Evolutionary conservation across 2,888 invertebrate species (phyloP).

Genomic region (Macaria liturata): DNA sequence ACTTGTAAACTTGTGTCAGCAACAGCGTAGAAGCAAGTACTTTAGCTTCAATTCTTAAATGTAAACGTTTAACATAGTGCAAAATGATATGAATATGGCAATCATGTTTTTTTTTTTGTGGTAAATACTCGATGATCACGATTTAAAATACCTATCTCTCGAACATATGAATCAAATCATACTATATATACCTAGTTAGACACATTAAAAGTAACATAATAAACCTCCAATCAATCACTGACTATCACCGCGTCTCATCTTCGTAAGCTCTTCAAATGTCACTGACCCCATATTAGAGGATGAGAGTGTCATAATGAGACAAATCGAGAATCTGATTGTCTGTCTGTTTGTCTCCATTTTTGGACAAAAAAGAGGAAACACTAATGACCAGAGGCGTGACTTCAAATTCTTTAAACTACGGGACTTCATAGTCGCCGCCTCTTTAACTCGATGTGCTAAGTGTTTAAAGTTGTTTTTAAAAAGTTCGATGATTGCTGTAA

Average conservation of each 20-base stretch:
- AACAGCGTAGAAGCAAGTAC: too few relatives aligned
- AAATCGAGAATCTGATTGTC: slow-evolving; percentile 25
- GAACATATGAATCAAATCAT: too few relatives aligned
- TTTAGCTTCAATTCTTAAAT: too few relatives aligned
- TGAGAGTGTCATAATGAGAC: slow-evolving; percentile 25
- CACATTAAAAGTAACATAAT: background rate
- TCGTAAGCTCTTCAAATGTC: slow-evolving; percentile 13
- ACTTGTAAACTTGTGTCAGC: too few relatives aligned
- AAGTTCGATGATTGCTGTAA: background rate
- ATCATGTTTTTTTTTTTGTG: too few relatives aligned
- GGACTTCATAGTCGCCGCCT: slow-evolving; percentile 20
- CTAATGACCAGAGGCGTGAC: slow-evolving; percentile 44
- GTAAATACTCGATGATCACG: too few relatives aligned
- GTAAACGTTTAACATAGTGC: too few relatives aligned
- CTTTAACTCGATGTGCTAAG: slow-evolving; percentile 28
- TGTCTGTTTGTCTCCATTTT: slow-evolving; percentile 19
- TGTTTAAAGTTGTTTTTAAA: slow-evolving; percentile 14
- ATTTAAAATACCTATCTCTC: too few relatives aligned
- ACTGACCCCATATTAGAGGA: slow-evolving; percentile 23
- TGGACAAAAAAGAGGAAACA: slow-evolving; percentile 35
- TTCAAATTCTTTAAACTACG: slow-evolving; percentile 25
- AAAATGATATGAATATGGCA: too few relatives aligned
- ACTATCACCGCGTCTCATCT: slow-evolving; percentile 4
- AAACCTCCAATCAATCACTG: slow-evolving; percentile 8
- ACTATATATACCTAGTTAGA: too few relatives aligned